Base-by-base conservation (phyloP, 2,113 vertebrate genomes). In the Protomyctophum bolini region DNA sequence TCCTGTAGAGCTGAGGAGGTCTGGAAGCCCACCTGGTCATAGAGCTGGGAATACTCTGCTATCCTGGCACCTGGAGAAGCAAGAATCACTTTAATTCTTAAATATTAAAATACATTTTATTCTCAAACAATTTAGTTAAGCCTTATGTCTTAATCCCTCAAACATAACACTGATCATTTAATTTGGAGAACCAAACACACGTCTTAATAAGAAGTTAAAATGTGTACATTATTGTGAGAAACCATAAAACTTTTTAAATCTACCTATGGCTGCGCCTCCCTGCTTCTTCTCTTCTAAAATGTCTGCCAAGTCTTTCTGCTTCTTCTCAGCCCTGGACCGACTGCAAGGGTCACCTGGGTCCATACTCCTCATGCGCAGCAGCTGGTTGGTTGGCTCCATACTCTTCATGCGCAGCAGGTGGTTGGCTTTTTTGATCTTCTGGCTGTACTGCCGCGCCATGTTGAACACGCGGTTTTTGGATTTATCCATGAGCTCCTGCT, bases 231-330 rank as follows among this genome's bases (percentile, higher is more conserved):
- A 29, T 51, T 6, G n/a, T 11, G 10, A 45, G 11, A 1, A 63
- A 8, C 9, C 12, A 10, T 28, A 29, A 57, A 54, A 0, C 58
- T 57, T 72, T 15, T 0, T 7, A 78, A 41, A 41, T 41, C 73
- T 95, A 99, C 98, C 98, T 85, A 99, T 98, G 66, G 97, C 97
- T 6, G 95, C 91, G 1, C 98, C 98, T 0, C 98, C 98, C 91
- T 99, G 98, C 83, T 97, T 98, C 88, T 98, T 99, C 73, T 98
- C 97, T 81, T 98, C 98, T 63, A 98, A 86, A 84, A 99, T 98
- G 77, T 95, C 95, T 0, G 95, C 97, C 77, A 99, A 92, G 77
- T 98, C 97, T 83, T 93, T 98, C 78, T 94, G 93, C 55, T 86
- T 93, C 87, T 61, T 85, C 89, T 95, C 77, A 10, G 87, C 84